Evolutionary conservation across 2,888 invertebrate genomes (phyloP).

Genomic region (Nemurella pictetii): DNA sequence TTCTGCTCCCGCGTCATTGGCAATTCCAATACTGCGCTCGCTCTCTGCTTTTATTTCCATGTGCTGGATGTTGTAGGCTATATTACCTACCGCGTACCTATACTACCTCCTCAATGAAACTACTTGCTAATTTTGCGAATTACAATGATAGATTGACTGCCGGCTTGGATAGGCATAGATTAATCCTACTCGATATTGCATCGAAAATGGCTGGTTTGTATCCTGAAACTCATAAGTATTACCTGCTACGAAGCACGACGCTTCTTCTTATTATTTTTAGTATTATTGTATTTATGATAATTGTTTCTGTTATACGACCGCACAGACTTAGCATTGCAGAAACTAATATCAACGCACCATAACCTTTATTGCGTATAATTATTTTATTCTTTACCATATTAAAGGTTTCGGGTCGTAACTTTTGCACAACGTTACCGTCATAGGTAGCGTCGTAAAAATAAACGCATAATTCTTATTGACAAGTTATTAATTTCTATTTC

Average conservation of each 20-base stretch:
- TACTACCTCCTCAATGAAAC: background rate
- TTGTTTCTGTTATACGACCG: too few species aligned
- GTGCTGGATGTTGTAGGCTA: background rate
- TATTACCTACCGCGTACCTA: too few species aligned
- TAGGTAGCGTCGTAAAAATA: background rate
- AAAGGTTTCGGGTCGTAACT: background rate
- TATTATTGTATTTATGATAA: too few species aligned
- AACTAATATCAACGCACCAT: background rate
- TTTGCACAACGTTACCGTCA: background rate
- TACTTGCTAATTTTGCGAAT: background rate
- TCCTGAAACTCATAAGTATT: background rate
- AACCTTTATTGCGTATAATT: background rate
- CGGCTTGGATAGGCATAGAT: background rate
- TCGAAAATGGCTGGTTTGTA: background rate
- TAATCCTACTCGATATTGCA: background rate
- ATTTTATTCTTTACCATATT: background rate
- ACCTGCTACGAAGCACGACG: background rate
- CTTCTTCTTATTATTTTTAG: background rate
- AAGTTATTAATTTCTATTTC: background rate
- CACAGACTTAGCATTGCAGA: background rate
- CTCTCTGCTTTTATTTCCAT: background rate
- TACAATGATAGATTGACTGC: background rate
- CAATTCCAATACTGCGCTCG: background rate
- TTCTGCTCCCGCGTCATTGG: background rate
- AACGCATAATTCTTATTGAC: background rate